Conservation (phyloP, 1,140 invertebrate species). For the Varroa destructor region DNA sequence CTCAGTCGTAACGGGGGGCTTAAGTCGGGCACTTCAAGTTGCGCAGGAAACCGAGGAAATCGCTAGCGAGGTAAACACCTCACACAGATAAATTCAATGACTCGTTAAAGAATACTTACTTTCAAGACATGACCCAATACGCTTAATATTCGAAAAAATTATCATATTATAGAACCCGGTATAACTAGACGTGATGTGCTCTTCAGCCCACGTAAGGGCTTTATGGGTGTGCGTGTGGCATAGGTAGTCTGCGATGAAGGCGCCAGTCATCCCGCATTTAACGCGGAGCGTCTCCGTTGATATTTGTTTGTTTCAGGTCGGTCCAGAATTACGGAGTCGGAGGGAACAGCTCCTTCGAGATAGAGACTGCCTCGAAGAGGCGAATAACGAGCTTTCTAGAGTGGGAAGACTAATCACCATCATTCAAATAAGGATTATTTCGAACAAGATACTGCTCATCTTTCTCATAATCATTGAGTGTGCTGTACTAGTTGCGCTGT, state of each 20-base stretch:
- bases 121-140: too few species aligned
- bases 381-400: neutral
- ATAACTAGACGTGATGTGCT: too few species aligned
- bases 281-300: too few species aligned
- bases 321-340: neutral
- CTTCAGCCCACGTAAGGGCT: too few species aligned
- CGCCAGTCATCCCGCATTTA: too few species aligned
- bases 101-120: neutral
- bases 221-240: too few species aligned
- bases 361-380: neutral
- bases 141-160: too few species aligned
- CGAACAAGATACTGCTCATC: slow-evolving; percentile 19
- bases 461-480: slow-evolving; percentile 14
- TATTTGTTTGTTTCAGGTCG: slow-evolving; percentile 1
- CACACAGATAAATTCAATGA: neutral
- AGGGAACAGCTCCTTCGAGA: slow-evolving; percentile 6
- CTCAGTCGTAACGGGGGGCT: neutral
- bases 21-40: slow-evolving; percentile 5
- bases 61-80: neutral
- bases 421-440: slow-evolving; percentile 7
- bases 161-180: too few species aligned
- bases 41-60: slow-evolving; percentile 17
- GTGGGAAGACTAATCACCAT: slow-evolving; percentile 6
- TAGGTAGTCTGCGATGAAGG: too few species aligned
- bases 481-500: slow-evolving; percentile 1